These are phyloP conservation scores for Sycophila texana DNA, from an alignment of 2,888 invertebrate species.

Conservation along the genomic window DNA sequence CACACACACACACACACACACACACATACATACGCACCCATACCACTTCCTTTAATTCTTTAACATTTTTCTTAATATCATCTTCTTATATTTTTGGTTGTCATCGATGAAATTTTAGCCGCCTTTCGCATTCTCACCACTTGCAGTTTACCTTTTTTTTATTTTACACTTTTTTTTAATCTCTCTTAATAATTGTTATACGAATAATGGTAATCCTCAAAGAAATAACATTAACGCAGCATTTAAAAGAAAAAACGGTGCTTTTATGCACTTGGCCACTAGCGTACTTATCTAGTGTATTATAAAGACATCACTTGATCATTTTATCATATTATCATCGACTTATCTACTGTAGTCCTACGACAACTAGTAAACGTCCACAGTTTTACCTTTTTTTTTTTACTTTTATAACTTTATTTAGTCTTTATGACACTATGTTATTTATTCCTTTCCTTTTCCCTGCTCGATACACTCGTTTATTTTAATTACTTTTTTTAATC, in stretches of 20 bases:
- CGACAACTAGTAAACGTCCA: constrained; percentile 67
- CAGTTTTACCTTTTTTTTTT: constrained; percentile 55
- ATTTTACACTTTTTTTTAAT: no score
- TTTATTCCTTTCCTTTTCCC: not conserved
- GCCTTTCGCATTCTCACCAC: no score
- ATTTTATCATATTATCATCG: constrained; percentile 44
- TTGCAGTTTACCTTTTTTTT: no score
- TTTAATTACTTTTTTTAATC: not conserved
- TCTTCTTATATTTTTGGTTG: no score
- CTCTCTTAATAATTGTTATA: constrained; percentile 14
- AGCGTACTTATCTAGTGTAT: constrained; percentile 64
- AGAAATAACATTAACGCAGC: constrained; percentile 64
- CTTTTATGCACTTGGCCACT: constrained; percentile 63
- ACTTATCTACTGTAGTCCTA: constrained; percentile 59
- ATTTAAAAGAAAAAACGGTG: constrained; percentile 62
- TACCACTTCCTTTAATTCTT: constrained; percentile 23
- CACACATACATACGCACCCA: constrained; percentile 16
- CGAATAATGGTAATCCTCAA: constrained; percentile 54
- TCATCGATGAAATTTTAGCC: no score
- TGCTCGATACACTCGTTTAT: constrained; percentile 17
- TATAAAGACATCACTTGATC: constrained; percentile 60
- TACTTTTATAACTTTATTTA: constrained; percentile 39
- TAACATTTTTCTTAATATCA: not conserved
- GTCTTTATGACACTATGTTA: constrained; percentile 42
- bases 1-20: constrained; percentile 7